Evolutionary conservation across 2,797 vertebrate species (phyloP).

Genomic region (Pseudotriccus pelzelni): DNA sequence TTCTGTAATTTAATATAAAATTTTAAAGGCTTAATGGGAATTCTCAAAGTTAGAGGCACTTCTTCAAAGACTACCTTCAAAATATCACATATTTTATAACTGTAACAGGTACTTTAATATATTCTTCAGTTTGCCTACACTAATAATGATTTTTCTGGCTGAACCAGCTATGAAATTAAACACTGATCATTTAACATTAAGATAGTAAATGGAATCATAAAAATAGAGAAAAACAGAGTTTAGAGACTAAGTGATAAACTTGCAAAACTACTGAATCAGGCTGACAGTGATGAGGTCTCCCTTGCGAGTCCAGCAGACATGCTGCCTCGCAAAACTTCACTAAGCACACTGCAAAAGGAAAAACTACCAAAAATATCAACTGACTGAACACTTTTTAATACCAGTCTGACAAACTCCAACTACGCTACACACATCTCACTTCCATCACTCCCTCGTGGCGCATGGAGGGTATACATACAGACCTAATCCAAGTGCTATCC

Average conservation of each 20-base stretch:
- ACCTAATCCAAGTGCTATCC: background rate
- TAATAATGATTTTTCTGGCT: background rate
- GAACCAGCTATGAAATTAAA: background rate
- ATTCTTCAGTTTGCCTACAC: background rate
- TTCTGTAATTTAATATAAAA: background rate
- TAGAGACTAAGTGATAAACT: background rate
- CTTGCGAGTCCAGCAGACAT: background rate
- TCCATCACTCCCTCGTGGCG: rapidly evolving
- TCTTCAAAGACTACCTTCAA: background rate
- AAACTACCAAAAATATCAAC: background rate
- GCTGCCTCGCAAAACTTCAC: background rate
- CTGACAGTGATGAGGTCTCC: background rate
- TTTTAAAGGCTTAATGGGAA: background rate
- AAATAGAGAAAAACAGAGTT: background rate
- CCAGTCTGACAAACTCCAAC: background rate
- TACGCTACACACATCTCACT: background rate
- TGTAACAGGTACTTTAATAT: background rate
- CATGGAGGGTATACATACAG: no score
- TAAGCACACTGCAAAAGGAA: background rate
- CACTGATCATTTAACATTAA: background rate
- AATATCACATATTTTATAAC: background rate
- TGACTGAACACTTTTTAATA: background rate
- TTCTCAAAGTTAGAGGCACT: background rate
- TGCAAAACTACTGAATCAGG: background rate
- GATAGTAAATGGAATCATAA: background rate